Evolutionary conservation across 2,113 vertebrate species (phyloP).

Genomic region (Falcunculus frontatus): DNA sequence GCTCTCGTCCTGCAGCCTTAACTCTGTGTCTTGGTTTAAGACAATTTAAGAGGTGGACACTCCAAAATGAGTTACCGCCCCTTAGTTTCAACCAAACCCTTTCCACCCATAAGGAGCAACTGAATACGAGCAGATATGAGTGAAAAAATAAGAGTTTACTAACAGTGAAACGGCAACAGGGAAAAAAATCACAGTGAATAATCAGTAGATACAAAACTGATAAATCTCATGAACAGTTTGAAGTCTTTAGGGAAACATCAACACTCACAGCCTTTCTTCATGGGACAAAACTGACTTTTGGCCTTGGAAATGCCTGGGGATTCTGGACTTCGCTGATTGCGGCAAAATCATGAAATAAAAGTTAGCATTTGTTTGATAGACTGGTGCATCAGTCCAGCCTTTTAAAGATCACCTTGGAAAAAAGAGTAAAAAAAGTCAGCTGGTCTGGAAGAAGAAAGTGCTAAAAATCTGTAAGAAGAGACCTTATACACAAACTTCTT

Average conservation of each 20-base stretch:
- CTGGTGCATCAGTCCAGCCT: background rate
- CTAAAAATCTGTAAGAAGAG: background rate
- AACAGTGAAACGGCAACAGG: background rate
- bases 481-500: background rate
- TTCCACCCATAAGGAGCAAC: background rate
- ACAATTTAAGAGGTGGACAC: background rate
- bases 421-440: background rate
- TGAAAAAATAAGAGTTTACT: background rate
- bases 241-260: background rate
- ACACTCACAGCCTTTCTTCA: background rate
- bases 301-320: background rate
- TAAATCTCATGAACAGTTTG: background rate
- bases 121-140: accelerated
- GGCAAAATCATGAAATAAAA: background rate
- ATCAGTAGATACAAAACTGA: background rate
- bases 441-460: background rate
- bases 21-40: background rate
- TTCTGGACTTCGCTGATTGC: background rate
- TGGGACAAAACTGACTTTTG: background rate
- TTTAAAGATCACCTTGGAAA: background rate
- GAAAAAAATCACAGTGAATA: background rate
- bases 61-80: background rate
- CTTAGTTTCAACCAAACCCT: background rate
- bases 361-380: background rate
- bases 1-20: background rate